phyloP scores from a whole-genome alignment of 2,888 invertebrate species.

The Crematogaster levior region DNA sequence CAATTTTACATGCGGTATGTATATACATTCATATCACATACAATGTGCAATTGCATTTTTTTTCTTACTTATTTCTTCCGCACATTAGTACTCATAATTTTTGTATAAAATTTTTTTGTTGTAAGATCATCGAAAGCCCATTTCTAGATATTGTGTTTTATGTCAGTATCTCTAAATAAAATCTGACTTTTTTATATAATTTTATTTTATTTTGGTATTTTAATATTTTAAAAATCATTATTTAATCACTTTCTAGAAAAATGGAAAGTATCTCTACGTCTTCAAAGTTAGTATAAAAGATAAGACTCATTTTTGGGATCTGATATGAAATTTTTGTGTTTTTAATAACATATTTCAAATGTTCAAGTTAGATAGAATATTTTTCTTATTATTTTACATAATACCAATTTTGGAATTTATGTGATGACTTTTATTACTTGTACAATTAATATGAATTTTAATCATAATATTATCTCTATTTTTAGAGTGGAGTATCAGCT shows the following conservation, averaged over 20 bases:
- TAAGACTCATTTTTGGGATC: no score
- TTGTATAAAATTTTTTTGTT: background rate
- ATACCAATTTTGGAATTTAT: background rate
- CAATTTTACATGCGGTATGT: constrained; percentile 95
- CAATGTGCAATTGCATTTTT: background rate
- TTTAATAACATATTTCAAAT: background rate
- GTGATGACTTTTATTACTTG: background rate
- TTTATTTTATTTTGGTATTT: background rate
- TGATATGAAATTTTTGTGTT: background rate
- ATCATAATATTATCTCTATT: constrained; percentile 58
- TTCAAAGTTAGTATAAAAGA: background rate
- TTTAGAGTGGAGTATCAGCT: constrained; percentile 96
- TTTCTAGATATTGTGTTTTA: background rate
- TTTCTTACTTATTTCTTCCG: background rate
- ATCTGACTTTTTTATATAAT: background rate
- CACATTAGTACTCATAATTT: background rate
- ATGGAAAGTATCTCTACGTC: background rate
- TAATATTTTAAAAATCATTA: background rate
- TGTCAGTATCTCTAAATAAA: background rate
- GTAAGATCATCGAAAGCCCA: background rate
- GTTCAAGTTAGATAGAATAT: background rate
- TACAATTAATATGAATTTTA: background rate
- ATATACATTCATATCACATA: background rate
- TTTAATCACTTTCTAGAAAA: background rate
- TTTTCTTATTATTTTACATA: background rate